Conservation (phyloP, 1,140 invertebrate species). For the Tetragnatha versicolor region DNA sequence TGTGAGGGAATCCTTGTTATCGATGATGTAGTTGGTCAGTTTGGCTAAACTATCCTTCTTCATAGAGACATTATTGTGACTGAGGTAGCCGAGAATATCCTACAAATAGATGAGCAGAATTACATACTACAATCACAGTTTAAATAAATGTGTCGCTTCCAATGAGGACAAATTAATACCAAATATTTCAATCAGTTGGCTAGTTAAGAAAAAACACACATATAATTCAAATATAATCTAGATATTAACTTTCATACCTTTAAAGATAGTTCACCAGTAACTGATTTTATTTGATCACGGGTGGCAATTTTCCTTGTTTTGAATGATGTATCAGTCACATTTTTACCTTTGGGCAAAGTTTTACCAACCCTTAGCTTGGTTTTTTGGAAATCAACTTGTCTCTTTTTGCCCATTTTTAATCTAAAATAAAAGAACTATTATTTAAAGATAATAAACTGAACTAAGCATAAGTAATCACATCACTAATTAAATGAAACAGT, state of each 20-base stretch:
- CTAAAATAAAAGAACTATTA: not conserved
- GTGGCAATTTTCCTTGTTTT: not conserved
- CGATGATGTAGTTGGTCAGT: not conserved
- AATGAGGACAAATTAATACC: too few species aligned
- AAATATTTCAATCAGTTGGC: too few species aligned
- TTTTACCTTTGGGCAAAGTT: not conserved
- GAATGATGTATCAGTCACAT: conserved; percentile 13
- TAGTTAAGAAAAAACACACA: too few species aligned
- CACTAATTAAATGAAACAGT: too few species aligned
- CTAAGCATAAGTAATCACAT: too few species aligned
- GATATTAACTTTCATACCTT: too few species aligned
- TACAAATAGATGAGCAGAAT: not conserved
- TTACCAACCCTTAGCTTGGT: not conserved
- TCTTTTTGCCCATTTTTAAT: not conserved
- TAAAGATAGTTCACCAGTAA: not conserved
- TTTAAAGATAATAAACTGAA: too few species aligned
- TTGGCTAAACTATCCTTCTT: not conserved
- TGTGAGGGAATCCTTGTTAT: not conserved
- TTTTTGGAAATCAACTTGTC: not conserved
- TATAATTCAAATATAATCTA: too few species aligned
- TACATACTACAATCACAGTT: too few species aligned
- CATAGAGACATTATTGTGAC: not conserved
- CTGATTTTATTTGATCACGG: not conserved
- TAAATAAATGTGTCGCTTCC: too few species aligned
- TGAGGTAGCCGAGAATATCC: not conserved